Conservation (phyloP, 2,113 vertebrate genomes). For the Murina feae region DNA sequence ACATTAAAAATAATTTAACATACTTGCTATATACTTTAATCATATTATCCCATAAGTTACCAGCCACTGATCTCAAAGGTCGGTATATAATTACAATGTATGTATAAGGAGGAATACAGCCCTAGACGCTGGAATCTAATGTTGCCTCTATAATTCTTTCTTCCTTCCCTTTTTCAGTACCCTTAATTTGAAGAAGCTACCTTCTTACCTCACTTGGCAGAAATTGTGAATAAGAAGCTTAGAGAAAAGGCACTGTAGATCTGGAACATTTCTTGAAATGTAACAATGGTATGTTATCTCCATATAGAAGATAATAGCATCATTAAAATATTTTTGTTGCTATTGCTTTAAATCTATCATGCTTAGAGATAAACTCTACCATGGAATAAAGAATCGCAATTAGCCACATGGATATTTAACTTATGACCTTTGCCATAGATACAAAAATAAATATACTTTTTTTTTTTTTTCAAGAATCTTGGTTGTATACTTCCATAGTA, state of each 20-base stretch:
- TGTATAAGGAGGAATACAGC: conserved; percentile 31
- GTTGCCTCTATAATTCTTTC: neutral
- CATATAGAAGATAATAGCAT: neutral
- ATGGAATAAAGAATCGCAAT: neutral
- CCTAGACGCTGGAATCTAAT: neutral
- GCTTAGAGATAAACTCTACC: neutral
- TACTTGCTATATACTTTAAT: conserved; percentile 78
- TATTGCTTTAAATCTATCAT: neutral
- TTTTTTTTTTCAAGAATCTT: neutral
- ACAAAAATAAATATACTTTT: neutral
- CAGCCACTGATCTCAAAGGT: conserved; percentile 64
- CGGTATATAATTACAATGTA: conserved; percentile 68
- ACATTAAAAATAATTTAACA: conserved; percentile 73
- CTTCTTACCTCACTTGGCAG: neutral
- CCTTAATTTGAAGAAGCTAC: neutral
- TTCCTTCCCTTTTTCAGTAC: neutral
- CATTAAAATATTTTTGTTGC: neutral
- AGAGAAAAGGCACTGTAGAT: neutral
- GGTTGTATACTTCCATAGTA: neutral
- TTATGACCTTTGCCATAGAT: neutral
- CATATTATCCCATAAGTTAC: conserved; percentile 65
- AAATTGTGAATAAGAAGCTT: neutral
- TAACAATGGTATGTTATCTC: neutral
- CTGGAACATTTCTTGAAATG: neutral
- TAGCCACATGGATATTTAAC: neutral